phyloP scores from a whole-genome alignment of 2,113 vertebrate species.

The Sterna hirundo region DNA sequence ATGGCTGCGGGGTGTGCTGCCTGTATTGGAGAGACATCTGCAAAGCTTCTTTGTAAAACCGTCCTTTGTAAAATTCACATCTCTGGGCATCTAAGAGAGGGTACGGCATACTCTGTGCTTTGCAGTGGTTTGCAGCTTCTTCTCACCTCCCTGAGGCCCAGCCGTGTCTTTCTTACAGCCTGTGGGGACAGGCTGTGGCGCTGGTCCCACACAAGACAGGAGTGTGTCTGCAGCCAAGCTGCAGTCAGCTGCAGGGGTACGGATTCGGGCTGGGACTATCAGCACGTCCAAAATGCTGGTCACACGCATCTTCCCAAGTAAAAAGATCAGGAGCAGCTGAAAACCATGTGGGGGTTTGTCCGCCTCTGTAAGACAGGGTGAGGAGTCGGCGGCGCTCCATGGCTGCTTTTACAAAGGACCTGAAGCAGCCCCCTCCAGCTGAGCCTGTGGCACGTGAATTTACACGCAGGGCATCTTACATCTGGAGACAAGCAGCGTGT shows the following conservation, averaged over 20 bases:
- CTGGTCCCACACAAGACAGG: accelerated
- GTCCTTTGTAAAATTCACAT: neutral
- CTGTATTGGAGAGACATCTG: neutral
- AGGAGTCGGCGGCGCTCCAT: accelerated
- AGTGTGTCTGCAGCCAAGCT: neutral
- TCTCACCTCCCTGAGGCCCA: neutral
- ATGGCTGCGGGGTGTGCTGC: neutral
- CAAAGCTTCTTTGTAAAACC: no score
- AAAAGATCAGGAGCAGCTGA: neutral
- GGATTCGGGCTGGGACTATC: accelerated
- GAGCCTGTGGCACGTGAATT: neutral
- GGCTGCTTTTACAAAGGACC: neutral
- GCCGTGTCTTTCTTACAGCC: neutral
- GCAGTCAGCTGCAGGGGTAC: neutral
- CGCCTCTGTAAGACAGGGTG: no score
- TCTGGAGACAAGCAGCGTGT: slow-evolving; percentile 48
- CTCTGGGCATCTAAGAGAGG: neutral
- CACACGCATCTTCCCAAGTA: neutral
- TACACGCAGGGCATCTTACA: slow-evolving; percentile 4
- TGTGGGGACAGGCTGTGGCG: neutral
- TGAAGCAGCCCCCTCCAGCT: neutral
- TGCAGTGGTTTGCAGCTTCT: accelerated
- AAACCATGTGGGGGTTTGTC: accelerated
- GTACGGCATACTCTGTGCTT: neutral
- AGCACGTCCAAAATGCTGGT: neutral